phyloP scores from a whole-genome alignment of 64 coral and sea anemone genomes.

The Dendronephthya gigantea region DNA sequence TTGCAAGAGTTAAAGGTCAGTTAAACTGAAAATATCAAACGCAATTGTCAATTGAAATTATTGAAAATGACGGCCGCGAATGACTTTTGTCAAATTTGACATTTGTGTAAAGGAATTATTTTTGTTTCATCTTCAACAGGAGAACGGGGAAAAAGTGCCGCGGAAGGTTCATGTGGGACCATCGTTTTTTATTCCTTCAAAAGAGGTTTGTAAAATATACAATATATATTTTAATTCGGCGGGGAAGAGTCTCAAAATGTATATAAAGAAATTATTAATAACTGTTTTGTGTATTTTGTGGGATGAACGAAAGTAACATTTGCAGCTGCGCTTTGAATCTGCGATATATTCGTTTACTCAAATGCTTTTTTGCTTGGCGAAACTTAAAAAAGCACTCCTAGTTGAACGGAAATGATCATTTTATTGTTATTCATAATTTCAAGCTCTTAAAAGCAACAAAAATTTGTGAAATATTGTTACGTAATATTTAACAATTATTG shows the following conservation, averaged over 20 bases:
- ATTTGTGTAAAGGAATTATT: background rate
- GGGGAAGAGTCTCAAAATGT: background rate
- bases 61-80: no score
- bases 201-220: conserved; percentile 52
- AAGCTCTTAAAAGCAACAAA: background rate
- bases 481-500: background rate
- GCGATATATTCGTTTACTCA: no score
- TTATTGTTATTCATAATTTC: background rate
- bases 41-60: background rate
- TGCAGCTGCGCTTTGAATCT: background rate
- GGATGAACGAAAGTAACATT: background rate
- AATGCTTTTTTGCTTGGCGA: no score
- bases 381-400: background rate
- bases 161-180: conserved; percentile 59
- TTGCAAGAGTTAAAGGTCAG: conserved; percentile 66
- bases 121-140: conserved; percentile 44
- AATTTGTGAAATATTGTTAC: background rate
- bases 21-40: background rate
- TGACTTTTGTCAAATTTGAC: background rate
- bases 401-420: background rate
- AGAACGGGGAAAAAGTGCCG: conserved; percentile 54
- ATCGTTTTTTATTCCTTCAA: conserved; percentile 74
- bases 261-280: background rate
- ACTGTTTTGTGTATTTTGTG: background rate
- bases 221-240: no score